Evolutionary conservation across 2,797 vertebrate species (phyloP).

Genomic region (Acestrorhynchus altus): DNA sequence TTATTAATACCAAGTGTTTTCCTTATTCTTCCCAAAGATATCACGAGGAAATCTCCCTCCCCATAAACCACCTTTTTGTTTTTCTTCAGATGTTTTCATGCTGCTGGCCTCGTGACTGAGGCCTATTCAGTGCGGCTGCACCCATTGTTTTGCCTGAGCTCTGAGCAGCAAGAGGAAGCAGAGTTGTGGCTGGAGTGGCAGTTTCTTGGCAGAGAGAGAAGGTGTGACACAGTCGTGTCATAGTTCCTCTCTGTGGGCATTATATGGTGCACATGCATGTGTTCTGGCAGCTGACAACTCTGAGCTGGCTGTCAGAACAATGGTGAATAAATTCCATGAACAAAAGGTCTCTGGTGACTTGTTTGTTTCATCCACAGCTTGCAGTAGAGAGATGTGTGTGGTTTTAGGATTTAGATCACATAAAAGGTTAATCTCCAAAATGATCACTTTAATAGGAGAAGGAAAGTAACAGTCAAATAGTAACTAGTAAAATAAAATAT

Average conservation of each 20-base stretch:
- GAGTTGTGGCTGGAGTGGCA: slow-evolving; percentile 10
- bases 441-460: too few species aligned
- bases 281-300: background rate
- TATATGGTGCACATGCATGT: background rate
- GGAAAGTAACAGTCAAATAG: too few species aligned
- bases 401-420: background rate
- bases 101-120: background rate
- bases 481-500: too few species aligned
- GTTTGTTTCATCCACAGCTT: background rate
- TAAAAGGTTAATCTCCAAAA: too few species aligned
- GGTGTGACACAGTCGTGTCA: background rate
- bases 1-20: background rate
- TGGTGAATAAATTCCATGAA: background rate
- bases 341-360: background rate
- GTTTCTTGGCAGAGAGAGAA: slow-evolving; percentile 8
- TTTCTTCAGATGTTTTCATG: background rate
- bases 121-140: background rate
- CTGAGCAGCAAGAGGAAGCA: slow-evolving; percentile 1
- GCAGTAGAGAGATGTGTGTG: background rate
- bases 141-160: background rate
- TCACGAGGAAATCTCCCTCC: background rate
- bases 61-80: slow-evolving; percentile 2
- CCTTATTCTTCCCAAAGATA: background rate
- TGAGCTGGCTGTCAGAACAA: slow-evolving; percentile 11
- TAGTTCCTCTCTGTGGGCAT: background rate